Evolutionary conservation across 1,140 invertebrate genomes (phyloP).

Genomic region (Semibalanus balanoides): DNA sequence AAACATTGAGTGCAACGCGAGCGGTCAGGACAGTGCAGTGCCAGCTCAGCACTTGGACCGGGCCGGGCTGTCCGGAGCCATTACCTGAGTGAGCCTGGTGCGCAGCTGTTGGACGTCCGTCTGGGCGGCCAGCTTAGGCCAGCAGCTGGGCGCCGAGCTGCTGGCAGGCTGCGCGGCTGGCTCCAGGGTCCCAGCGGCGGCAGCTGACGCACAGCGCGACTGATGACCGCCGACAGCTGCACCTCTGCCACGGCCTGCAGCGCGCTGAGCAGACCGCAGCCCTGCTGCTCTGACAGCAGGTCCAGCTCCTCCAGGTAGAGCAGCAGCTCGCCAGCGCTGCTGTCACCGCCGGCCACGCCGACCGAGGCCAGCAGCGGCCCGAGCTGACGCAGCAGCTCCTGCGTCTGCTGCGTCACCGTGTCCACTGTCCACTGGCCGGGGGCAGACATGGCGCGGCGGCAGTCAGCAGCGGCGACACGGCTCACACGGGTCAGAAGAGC

Average conservation of each 20-base stretch:
- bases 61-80: too few species aligned
- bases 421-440: constrained; percentile 12
- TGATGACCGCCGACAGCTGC: neutral
- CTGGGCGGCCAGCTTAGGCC: neutral
- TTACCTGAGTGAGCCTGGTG: neutral
- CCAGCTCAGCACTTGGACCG: too few species aligned
- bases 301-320: neutral
- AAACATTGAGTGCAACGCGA: too few species aligned
- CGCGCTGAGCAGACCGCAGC: neutral
- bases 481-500: too few species aligned
- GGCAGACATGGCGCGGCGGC: too few species aligned
- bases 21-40: too few species aligned
- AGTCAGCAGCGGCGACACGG: too few species aligned
- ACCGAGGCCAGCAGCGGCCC: neutral
- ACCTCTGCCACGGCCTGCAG: neutral
- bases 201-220: neutral
- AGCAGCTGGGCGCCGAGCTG: neutral
- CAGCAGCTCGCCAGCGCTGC: neutral
- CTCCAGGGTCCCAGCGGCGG: neutral
- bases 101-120: neutral
- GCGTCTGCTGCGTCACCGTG: neutral
- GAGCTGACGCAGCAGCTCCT: neutral
- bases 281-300: neutral
- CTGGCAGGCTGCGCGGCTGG: neutral
- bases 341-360: neutral